These are phyloP conservation scores for Oryzias melastigma DNA, from an alignment of 2,113 vertebrate genomes.

Conservation along the genomic window DNA sequence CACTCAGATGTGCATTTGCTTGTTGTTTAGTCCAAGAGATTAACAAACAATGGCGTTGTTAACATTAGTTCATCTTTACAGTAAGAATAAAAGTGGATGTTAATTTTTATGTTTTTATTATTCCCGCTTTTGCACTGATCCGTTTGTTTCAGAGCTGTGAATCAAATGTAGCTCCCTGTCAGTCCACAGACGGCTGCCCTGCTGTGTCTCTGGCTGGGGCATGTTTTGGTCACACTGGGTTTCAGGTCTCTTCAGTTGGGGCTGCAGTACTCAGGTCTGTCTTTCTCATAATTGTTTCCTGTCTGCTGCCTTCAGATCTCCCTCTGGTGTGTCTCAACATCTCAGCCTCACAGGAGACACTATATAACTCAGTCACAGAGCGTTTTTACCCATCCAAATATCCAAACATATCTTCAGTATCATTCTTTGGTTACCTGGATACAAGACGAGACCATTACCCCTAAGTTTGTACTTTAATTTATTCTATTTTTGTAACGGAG, in stretches of 20 bases:
- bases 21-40: too few species aligned
- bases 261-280: slow-evolving; percentile 1
- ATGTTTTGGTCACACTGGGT: neutral
- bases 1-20: too few species aligned
- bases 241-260: neutral
- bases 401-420: neutral
- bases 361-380: neutral
- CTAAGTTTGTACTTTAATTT: neutral
- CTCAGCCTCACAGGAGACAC: neutral
- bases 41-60: too few species aligned
- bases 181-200: neutral
- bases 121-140: neutral
- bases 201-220: neutral
- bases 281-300: slow-evolving; percentile 6
- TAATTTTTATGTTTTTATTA: neutral
- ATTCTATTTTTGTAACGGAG: neutral
- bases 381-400: neutral
- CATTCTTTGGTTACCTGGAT: neutral
- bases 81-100: too few species aligned
- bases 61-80: too few species aligned
- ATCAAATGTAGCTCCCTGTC: neutral
- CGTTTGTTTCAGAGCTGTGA: neutral
- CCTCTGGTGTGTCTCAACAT: slow-evolving; percentile 1
- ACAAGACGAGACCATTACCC: neutral
- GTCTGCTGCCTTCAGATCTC: neutral